phyloP scores from a whole-genome alignment of 2,888 invertebrate genomes.

The Agriopis leucophaearia region DNA sequence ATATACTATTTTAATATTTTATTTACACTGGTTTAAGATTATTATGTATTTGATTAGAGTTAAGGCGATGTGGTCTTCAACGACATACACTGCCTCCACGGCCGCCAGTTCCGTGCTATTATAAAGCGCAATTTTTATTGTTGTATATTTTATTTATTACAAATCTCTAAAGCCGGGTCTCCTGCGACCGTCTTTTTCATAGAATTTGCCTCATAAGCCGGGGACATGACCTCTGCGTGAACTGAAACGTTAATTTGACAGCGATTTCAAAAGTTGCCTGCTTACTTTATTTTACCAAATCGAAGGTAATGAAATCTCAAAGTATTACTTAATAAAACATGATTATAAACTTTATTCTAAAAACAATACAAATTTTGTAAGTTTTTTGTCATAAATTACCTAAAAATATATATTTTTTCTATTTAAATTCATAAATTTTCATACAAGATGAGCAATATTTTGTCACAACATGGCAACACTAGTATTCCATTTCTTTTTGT shows the following conservation, averaged over 20 bases:
- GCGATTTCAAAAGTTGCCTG: constrained; percentile 22
- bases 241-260: constrained; percentile 38
- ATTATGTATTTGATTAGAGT: no score
- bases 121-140: no score
- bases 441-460: background rate
- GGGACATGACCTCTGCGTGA: constrained; percentile 30
- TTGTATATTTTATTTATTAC: no score
- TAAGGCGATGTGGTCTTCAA: no score
- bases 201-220: no score
- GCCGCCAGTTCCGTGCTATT: no score
- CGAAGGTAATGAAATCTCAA: background rate
- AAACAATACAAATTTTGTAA: background rate
- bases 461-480: constrained; percentile 61
- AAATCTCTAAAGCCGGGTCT: no score
- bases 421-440: background rate
- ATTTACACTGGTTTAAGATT: no score
- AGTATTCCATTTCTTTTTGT: constrained; percentile 68
- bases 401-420: background rate
- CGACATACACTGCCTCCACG: no score
- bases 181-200: no score
- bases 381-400: background rate
- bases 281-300: background rate
- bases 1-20: no score
- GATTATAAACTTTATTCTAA: no score
- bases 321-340: background rate